Percentiles rank a stretch among this genome's conserved stretches.
Evolutionary conservation across 2,888 invertebrate genomes (phyloP).

Genomic region (Lasioglossum leucozonium): DNA sequence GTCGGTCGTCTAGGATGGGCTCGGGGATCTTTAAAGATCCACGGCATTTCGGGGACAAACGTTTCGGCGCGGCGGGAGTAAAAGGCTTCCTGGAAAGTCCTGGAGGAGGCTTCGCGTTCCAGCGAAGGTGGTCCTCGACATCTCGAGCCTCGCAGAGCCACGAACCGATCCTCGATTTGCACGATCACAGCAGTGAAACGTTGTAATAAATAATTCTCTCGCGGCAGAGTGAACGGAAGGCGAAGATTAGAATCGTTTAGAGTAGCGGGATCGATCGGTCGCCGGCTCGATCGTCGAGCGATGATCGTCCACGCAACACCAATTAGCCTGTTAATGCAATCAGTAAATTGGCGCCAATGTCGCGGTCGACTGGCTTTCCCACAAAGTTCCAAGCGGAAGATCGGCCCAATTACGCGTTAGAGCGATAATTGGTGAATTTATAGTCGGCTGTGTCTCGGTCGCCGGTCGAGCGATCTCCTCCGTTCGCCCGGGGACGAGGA

Average conservation of each 20-base stretch:
- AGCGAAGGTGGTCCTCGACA: constrained; percentile 60
- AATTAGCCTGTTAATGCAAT: constrained; percentile 76
- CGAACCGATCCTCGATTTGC: neutral
- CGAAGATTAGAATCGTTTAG: neutral
- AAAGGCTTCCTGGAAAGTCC: constrained; percentile 75
- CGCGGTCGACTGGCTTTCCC: constrained; percentile 80
- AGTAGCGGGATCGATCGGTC: constrained; percentile 26
- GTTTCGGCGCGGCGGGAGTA: constrained; percentile 71
- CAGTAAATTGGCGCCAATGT: constrained; percentile 81
- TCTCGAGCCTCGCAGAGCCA: constrained; percentile 11
- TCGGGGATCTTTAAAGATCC: constrained; percentile 66
- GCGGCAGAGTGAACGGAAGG: neutral
- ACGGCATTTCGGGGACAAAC: constrained; percentile 53
- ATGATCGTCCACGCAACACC: constrained; percentile 48
- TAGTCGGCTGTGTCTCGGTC: constrained; percentile 66
- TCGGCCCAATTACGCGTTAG: constrained; percentile 80
- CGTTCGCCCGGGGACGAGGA: constrained; percentile 76
- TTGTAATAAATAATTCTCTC: neutral
- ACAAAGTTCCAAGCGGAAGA: constrained; percentile 75
- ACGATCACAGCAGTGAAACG: neutral
- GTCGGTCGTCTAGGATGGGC: constrained; percentile 55
- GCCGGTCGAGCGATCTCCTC: constrained; percentile 67
- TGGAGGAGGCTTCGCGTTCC: constrained; percentile 61
- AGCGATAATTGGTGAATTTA: constrained; percentile 83
- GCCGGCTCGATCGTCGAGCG: constrained; percentile 33